These are phyloP conservation scores for Xiphophorus birchmanni DNA, from an alignment of 2,797 vertebrate species.

Conservation along the genomic window DNA sequence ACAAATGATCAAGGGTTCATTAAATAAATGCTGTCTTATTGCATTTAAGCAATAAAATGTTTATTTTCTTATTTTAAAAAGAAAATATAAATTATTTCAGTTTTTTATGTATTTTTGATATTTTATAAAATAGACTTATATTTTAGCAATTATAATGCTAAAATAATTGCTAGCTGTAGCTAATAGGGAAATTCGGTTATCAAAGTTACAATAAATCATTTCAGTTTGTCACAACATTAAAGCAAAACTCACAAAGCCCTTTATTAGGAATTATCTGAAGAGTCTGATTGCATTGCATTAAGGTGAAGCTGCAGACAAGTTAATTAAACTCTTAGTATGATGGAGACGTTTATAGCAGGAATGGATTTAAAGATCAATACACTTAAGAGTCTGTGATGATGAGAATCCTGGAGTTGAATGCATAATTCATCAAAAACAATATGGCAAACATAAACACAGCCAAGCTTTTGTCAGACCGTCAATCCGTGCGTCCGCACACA, in stretches of 20 bases:
- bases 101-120: too few species aligned
- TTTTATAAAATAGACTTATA: too few species aligned
- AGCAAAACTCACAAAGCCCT: conserved; percentile 1
- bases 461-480: conserved; percentile 38
- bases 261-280: conserved; percentile 21
- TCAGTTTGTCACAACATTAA: conserved; percentile 20
- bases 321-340: conserved; percentile 40
- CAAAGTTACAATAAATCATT: background rate
- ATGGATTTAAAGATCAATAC: conserved; percentile 38
- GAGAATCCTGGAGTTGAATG: conserved; percentile 13
- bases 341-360: conserved; percentile 14
- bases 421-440: conserved; percentile 16
- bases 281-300: conserved; percentile 12
- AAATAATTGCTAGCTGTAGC: too few species aligned
- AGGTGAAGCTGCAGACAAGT: conserved; percentile 35
- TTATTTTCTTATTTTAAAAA: too few species aligned
- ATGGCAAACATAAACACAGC: conserved; percentile 11
- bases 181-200: background rate
- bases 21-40: too few species aligned
- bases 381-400: conserved; percentile 16
- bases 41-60: too few species aligned
- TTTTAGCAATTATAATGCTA: too few species aligned
- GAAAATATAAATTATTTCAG: too few species aligned
- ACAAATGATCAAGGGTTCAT: too few species aligned
- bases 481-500: conserved; percentile 25